Evolutionary conservation across 2,797 vertebrate species (phyloP).

Genomic region (Pseudomugil gertrudae): DNA sequence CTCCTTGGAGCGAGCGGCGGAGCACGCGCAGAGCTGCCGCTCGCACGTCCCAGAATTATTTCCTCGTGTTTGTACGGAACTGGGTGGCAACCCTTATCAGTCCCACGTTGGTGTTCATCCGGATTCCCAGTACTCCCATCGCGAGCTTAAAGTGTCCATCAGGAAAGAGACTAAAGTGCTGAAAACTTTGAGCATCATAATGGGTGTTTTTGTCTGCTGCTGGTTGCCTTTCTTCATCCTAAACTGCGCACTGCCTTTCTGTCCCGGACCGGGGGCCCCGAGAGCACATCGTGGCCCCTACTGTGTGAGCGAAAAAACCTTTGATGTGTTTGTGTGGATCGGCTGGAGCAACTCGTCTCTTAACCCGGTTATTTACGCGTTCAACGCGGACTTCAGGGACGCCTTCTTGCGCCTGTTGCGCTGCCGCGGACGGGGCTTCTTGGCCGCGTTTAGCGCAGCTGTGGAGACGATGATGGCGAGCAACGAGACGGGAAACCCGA

Average conservation of each 20-base stretch:
- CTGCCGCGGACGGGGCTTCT: conserved; percentile 57
- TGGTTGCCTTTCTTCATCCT: conserved; percentile 80
- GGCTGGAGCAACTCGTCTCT: conserved; percentile 81
- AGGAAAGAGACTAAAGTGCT: conserved; percentile 77
- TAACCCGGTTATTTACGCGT: conserved; percentile 79
- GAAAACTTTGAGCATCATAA: conserved; percentile 78
- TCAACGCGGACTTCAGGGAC: conserved; percentile 79
- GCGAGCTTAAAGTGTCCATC: conserved; percentile 69
- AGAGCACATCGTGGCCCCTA: conserved; percentile 48
- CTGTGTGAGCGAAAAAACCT: conserved; percentile 77
- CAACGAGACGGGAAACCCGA: conserved; percentile 46
- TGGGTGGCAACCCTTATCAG: conserved; percentile 30
- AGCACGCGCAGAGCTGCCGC: conserved; percentile 68
- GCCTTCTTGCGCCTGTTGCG: conserved; percentile 75
- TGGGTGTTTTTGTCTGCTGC: conserved; percentile 80
- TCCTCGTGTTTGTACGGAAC: conserved; percentile 50
- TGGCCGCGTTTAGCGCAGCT: conserved; percentile 47
- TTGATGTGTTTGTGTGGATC: conserved; percentile 79
- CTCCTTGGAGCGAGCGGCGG: conserved; percentile 75
- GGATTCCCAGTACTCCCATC: conserved; percentile 30
- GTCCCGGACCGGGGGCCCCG: conserved; percentile 50
- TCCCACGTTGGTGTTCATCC: conserved; percentile 6
- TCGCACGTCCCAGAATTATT: conserved; percentile 39
- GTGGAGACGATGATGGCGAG: conserved; percentile 58
- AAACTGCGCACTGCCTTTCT: conserved; percentile 78